Evolutionary conservation across 1,140 invertebrate species (phyloP), one percentile per base, ranked within the genome.

Genomic region (Drosophila guanche): DNA sequence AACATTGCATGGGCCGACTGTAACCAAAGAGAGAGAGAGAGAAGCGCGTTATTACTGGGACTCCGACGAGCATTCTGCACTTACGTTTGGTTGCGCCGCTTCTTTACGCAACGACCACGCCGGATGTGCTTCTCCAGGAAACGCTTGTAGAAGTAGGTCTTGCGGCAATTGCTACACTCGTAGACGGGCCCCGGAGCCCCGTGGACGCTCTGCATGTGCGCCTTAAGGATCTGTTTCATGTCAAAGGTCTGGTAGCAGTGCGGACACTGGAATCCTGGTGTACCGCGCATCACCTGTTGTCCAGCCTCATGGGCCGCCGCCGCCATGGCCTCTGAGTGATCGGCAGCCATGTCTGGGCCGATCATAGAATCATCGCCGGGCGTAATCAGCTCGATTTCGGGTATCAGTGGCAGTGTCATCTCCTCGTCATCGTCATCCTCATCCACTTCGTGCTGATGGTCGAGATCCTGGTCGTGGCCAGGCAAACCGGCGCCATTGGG

Each of bases 1-100:
- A 84, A 61, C 90, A 91, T 65, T 90, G 84, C 90, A 91, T 91
- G n/a, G 90, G 90, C 2, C 90, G 90, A 2, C 90, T 91, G 29
- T 48, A 47, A 23, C 6, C 8, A 16, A 20, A 20, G 3, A 27
- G 43, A 22, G 7, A 22, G 5, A 5, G 7, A 40, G 2, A 58
- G 10, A 16, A 4, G 0, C 0, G 6, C 5, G 20, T 5, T 23
- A 7, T 10, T 4, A 37, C 10, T 4, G 10, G 10, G 12, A 0
- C 12, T 6, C 0, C 0, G 1, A 6, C 1, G 4, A 22, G 48
- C 3, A 0, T 20, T 20, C 16, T 1, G 7, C 0, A 76, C 89
- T 86, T 33, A 91, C 90, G 90, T 91, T 52, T 90, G 90, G 56
- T 91, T 91, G 53, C 90, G 86, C 47, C 90, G 79, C 67, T 91